Evolutionary conservation across 2,113 vertebrate genomes (phyloP).

Genomic region (Gadus chalcogrammus): DNA sequence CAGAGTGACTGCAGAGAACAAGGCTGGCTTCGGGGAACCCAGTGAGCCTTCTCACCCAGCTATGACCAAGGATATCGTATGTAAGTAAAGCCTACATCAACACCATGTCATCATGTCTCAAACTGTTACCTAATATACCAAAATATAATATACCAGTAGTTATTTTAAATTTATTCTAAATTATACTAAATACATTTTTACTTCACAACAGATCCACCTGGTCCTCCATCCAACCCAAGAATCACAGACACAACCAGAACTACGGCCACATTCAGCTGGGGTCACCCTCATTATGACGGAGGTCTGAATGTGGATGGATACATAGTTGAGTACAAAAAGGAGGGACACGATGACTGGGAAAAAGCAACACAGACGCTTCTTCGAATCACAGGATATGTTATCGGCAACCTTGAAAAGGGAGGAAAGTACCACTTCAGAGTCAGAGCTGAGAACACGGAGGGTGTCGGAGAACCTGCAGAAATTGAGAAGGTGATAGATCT

Average conservation of each 20-base stretch:
- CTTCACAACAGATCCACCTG: slow-evolving; percentile 84
- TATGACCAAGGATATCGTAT: slow-evolving; percentile 89
- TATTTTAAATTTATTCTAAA: background rate
- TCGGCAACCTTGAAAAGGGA: slow-evolving; percentile 87
- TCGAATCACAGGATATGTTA: slow-evolving; percentile 87
- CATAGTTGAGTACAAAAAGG: slow-evolving; percentile 92
- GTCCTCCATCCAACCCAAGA: slow-evolving; percentile 91
- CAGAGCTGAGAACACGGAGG: slow-evolving; percentile 88
- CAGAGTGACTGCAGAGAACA: slow-evolving; percentile 96
- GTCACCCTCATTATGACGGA: slow-evolving; percentile 93
- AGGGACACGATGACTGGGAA: slow-evolving; percentile 91
- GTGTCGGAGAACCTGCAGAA: slow-evolving; percentile 86
- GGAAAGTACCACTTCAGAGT: slow-evolving; percentile 95
- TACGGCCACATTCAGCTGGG: slow-evolving; percentile 89
- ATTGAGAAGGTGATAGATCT: slow-evolving; percentile 87
- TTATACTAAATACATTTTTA: background rate
- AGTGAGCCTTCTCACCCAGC: slow-evolving; percentile 85
- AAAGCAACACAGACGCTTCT: slow-evolving; percentile 84
- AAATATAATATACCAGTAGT: background rate
- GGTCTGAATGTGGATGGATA: slow-evolving; percentile 94
- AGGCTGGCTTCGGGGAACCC: slow-evolving; percentile 92
- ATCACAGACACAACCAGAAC: slow-evolving; percentile 94
- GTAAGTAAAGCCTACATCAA: slow-evolving; percentile 74
- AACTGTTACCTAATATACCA: background rate
- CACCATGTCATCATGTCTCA: background rate